Base-by-base conservation (phyloP, 1,140 invertebrate genomes). In the Hycleus phaleratus region DNA sequence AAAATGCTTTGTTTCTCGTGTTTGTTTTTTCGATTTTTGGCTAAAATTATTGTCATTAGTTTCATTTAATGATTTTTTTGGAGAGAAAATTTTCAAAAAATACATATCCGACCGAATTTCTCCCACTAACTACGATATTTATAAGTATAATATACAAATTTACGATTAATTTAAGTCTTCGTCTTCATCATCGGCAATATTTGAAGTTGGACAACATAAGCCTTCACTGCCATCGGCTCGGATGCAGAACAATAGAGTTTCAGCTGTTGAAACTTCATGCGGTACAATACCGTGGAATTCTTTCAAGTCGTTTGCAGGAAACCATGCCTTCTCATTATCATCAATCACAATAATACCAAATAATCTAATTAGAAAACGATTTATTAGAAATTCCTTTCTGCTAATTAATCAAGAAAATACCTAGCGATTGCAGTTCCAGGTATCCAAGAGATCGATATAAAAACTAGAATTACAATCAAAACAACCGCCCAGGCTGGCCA, bases 281-380 rank as follows among this genome's bases (percentile, higher is more conserved):
- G 86, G 85, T 57, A 86, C 79, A 49, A 95, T 88, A 47, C 88
- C 87, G 66, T 94, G 88, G 69, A 91, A 93, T 68, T 94, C 91
- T 63, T 88, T 85, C 0, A 95, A 77, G 63, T 95, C 92, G 10
- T 88, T 85, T 0, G 86, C 86, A 0, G 91, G 92, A 70, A 95
- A 95, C 91, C 92, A 95, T 8, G 91, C 89, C 57, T 91, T 88
- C 70, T 92, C 89, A 50, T 91, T 88, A 64, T 93, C 90, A n/a
- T 91, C 88, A 42, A 95, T 85, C 38, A 94, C 83, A 7, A 84
- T 80, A 58, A 89, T 81, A 43, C 88, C 87, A 59, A 86, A 85
- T 32, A 83, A 79, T 76, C 32, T 32, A 32, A 32, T 90, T 90
- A 68, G 11, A 69, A 70, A 48, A 44, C 25, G 11, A 53, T 11